Conservation (phyloP, 2,888 invertebrate species). For the Epirrhoe tristata region DNA sequence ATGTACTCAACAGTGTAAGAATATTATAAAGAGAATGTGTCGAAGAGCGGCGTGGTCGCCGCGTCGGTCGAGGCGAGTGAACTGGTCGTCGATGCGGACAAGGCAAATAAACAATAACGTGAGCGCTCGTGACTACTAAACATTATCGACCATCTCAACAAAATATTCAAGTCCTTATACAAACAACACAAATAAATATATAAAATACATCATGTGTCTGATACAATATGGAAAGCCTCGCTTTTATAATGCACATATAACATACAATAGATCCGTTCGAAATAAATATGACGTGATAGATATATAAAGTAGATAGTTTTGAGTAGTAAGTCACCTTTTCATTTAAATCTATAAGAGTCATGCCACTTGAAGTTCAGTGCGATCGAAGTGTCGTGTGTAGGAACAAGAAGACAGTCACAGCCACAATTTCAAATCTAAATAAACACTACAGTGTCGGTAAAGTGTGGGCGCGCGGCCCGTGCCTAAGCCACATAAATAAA, state of each 20-base stretch:
- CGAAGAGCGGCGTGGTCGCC: slow-evolving; percentile 38
- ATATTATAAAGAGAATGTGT: slow-evolving; percentile 51
- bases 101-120: slow-evolving; percentile 72
- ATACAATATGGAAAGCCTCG: slow-evolving; percentile 76
- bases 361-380: slow-evolving; percentile 56
- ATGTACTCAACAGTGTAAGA: slow-evolving; percentile 68
- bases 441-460: slow-evolving; percentile 56
- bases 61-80: slow-evolving; percentile 28
- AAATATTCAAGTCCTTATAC: slow-evolving; percentile 41
- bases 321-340: slow-evolving; percentile 90
- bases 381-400: slow-evolving; percentile 47
- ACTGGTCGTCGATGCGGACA: slow-evolving; percentile 50
- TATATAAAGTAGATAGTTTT: slow-evolving; percentile 84
- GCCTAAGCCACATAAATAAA: slow-evolving; percentile 54
- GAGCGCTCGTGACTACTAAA: slow-evolving; percentile 64
- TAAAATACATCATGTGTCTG: slow-evolving; percentile 58
- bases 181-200: slow-evolving; percentile 51
- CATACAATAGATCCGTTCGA: slow-evolving; percentile 63
- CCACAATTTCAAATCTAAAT: slow-evolving; percentile 74
- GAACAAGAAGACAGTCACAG: slow-evolving; percentile 75
- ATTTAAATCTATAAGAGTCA: slow-evolving; percentile 66
- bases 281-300: slow-evolving; percentile 68
- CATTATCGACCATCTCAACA: slow-evolving; percentile 52
- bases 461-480: slow-evolving; percentile 52
- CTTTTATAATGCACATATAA: slow-evolving; percentile 70